phyloP scores from a whole-genome alignment of 2,113 vertebrate genomes.

The Callorhinus ursinus region DNA sequence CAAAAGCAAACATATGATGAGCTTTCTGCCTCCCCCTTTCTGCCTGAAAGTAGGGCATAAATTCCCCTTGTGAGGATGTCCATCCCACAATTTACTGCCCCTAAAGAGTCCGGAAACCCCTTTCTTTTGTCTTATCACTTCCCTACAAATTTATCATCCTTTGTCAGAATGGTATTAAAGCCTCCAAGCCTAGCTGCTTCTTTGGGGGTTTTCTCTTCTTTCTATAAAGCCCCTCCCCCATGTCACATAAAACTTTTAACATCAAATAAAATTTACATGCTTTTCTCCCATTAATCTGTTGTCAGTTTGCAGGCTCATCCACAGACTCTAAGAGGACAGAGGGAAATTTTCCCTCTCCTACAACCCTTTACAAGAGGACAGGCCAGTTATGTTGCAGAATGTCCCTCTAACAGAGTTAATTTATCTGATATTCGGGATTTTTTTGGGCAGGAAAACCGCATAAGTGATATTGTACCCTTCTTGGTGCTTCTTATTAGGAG shows the following conservation, averaged over 20 bases:
- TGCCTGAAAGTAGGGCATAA: background rate
- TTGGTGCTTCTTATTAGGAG: background rate
- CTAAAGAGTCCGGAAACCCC: background rate
- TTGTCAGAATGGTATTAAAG: background rate
- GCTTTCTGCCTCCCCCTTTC: background rate
- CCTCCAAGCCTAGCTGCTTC: background rate
- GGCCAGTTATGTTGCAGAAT: background rate
- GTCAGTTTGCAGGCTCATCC: background rate
- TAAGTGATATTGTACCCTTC: background rate
- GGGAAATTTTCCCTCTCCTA: background rate
- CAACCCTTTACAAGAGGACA: background rate
- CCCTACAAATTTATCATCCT: background rate
- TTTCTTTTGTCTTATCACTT: background rate
- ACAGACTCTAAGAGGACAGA: background rate
- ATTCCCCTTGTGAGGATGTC: background rate
- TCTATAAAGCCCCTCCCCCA: background rate
- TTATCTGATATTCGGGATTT: background rate
- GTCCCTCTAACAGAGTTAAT: background rate
- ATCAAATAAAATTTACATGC: background rate
- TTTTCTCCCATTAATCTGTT: background rate
- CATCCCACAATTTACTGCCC: background rate
- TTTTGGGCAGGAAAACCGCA: background rate
- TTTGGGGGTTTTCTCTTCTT: background rate
- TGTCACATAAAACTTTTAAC: background rate
- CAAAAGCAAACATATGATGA: background rate